Conservation (phyloP, 64 coral and sea anemone genomes). For the Porites lutea region DNA sequence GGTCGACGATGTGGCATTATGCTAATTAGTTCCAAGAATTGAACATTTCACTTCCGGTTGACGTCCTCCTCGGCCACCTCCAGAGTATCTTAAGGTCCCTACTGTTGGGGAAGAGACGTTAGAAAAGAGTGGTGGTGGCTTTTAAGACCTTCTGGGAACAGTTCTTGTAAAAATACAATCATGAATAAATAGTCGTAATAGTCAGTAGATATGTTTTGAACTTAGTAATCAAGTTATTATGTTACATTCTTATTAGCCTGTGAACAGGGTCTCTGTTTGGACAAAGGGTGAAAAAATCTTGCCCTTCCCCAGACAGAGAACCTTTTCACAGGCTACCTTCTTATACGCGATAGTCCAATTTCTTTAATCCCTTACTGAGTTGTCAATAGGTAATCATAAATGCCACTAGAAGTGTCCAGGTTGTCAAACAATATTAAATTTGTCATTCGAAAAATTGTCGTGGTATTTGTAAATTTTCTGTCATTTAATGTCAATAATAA, state of each 20-base stretch:
- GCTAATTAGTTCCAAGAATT: no score
- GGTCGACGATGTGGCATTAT: no score
- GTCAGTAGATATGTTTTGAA: conserved; percentile 16
- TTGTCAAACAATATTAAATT: conserved; percentile 16
- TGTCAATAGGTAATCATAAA: conserved; percentile 22
- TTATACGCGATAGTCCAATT: conserved; percentile 4
- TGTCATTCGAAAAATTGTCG: not conserved
- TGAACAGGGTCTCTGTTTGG: not conserved
- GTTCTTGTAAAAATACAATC: conserved; percentile 24
- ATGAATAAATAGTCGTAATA: conserved; percentile 19
- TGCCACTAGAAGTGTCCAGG: conserved; percentile 12
- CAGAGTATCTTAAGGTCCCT: no score
- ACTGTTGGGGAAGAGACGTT: not conserved
- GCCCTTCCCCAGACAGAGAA: conserved; percentile 1
- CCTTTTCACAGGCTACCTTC: conserved; percentile 6
- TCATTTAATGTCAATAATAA: conserved; percentile 9
- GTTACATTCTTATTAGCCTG: conserved; percentile 8
- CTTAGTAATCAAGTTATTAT: not conserved
- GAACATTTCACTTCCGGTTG: no score
- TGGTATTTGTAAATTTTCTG: not conserved
- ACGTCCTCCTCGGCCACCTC: no score
- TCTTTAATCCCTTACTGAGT: not conserved
- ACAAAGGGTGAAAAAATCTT: not conserved
- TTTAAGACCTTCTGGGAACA: not conserved
- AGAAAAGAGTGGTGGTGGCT: conserved; percentile 17